Percentiles rank a stretch among this genome's conserved stretches.
Evolutionary conservation across 2,888 invertebrate species (phyloP).

Genomic region (Germaria angustata): DNA sequence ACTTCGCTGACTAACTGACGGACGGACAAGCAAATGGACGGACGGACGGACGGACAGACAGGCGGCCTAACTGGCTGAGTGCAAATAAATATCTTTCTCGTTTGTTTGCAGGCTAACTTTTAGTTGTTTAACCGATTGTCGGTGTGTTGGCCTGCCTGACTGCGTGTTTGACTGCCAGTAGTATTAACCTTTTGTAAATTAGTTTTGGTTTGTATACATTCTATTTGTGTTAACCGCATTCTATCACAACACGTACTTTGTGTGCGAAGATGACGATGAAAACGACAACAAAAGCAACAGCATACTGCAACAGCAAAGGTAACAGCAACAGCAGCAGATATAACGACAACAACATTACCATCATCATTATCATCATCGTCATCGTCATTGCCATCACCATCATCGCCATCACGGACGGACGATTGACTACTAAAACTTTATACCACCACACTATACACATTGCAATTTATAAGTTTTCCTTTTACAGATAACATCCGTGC

Average conservation of each 20-base stretch:
- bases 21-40: not conserved
- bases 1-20: not conserved
- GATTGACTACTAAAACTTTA: conserved; percentile 19
- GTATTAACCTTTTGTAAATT: conserved; percentile 68
- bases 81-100: conserved; percentile 15
- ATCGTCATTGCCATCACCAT: conserved; percentile 18
- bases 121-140: conserved; percentile 26
- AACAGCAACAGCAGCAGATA: conserved; percentile 49
- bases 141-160: conserved; percentile 27
- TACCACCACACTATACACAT: conserved; percentile 11
- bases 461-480: conserved; percentile 65
- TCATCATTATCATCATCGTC: conserved; percentile 12
- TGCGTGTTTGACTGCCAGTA: conserved; percentile 52
- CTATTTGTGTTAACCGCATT: conserved; percentile 67
- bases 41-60: not conserved
- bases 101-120: conserved; percentile 33
- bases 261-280: conserved; percentile 67
- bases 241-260: conserved; percentile 67
- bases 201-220: conserved; percentile 67
- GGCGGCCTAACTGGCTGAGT: not conserved
- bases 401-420: not conserved
- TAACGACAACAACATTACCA: conserved; percentile 43
- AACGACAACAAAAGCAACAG: conserved; percentile 53
- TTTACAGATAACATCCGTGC: conserved; percentile 67
- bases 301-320: conserved; percentile 25